Evolutionary conservation across 2,888 invertebrate genomes (phyloP).

Genomic region (Caradrina kadenii): DNA sequence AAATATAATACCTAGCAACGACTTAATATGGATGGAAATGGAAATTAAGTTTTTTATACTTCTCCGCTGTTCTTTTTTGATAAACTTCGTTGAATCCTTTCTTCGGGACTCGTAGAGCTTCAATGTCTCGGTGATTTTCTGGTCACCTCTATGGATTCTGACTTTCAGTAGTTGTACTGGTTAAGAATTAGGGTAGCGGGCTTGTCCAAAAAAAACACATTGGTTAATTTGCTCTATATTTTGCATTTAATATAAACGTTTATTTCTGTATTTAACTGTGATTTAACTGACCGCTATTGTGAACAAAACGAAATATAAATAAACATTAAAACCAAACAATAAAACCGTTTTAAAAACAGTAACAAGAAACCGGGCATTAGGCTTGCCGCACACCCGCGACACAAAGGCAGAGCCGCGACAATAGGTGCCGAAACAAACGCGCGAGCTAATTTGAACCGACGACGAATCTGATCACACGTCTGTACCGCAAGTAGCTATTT

Average conservation of each 20-base stretch:
- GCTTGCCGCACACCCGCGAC: slow-evolving; percentile 60
- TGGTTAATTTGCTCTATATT: neutral
- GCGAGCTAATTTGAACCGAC: slow-evolving; percentile 74
- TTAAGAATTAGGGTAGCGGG: no score
- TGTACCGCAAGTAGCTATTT: slow-evolving; percentile 77
- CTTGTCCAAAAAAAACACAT: neutral
- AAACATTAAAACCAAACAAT: slow-evolving; percentile 38
- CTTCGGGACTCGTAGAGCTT: no score
- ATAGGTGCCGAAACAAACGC: slow-evolving; percentile 65
- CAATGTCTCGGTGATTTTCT: no score
- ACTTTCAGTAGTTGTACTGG: no score
- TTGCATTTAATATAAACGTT: neutral
- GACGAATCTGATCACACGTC: slow-evolving; percentile 71
- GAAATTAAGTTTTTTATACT: no score
- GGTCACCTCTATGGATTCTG: no score
- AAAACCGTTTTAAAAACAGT: slow-evolving; percentile 57
- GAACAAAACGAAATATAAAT: slow-evolving; percentile 23
- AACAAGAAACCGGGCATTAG: slow-evolving; percentile 70
- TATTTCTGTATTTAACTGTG: neutral
- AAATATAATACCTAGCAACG: no score
- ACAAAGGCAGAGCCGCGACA: slow-evolving; percentile 60
- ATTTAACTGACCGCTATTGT: neutral
- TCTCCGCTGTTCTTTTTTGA: no score
- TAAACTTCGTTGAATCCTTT: no score
- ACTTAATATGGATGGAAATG: no score